phyloP scores from a whole-genome alignment of 1,140 invertebrate genomes.

The Oscheius sp. region DNA sequence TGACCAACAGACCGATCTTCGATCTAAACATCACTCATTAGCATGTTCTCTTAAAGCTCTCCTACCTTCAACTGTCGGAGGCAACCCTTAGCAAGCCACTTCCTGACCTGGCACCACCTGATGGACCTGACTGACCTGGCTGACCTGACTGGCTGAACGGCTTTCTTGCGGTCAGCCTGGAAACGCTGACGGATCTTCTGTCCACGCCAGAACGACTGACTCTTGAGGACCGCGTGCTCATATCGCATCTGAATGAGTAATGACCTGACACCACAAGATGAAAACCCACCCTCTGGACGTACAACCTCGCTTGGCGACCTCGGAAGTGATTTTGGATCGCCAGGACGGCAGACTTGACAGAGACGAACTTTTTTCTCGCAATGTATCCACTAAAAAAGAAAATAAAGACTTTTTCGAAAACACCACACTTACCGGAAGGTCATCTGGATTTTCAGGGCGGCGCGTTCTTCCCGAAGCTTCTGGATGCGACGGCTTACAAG shows the following conservation, averaged over 20 bases:
- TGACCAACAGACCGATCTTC: constrained; percentile 90
- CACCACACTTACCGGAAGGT: background rate
- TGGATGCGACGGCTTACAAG: constrained; percentile 62
- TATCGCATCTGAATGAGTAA: constrained; percentile 64
- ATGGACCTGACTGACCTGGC: too few species aligned
- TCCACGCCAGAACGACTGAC: constrained; percentile 75
- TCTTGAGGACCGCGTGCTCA: constrained; percentile 70
- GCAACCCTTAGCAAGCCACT: constrained; percentile 73
- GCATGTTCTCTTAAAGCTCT: background rate
- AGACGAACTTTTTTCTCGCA: constrained; percentile 72
- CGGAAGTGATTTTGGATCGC: constrained; percentile 68
- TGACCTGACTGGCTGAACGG: constrained; percentile 80
- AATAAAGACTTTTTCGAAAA: constrained; percentile 6
- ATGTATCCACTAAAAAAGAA: constrained; percentile 75
- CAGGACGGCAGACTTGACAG: constrained; percentile 68
- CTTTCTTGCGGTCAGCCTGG: constrained; percentile 68
- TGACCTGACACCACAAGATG: too few species aligned
- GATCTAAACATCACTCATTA: constrained; percentile 63
- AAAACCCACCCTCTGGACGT: constrained; percentile 30
- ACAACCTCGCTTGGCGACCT: constrained; percentile 33
- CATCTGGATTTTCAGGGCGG: constrained; percentile 69
- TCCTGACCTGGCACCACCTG: constrained; percentile 77
- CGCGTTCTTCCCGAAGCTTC: constrained; percentile 71
- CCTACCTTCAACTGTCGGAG: constrained; percentile 76
- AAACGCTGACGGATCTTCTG: constrained; percentile 75